These are phyloP conservation scores for Emydocephalus ijimae DNA, from an alignment of 2,113 vertebrate genomes.

Conservation along the genomic window DNA sequence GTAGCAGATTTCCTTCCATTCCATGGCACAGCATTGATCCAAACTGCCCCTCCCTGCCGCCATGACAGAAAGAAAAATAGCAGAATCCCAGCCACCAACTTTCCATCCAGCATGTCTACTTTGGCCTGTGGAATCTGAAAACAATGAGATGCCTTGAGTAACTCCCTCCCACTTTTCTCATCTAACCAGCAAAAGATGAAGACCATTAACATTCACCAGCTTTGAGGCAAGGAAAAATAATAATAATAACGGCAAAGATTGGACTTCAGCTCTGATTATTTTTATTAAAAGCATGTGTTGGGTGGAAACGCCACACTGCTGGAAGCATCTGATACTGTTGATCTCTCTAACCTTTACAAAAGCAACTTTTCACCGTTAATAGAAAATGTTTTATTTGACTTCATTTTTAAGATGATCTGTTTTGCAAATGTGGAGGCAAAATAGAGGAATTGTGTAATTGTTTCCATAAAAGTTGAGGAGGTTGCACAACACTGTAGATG, in stretches of 20 bases:
- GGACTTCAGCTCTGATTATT: conserved; percentile 55
- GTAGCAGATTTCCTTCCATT: neutral
- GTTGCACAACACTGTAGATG: conserved; percentile 58
- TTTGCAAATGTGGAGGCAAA: conserved; percentile 66
- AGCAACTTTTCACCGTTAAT: conserved; percentile 55
- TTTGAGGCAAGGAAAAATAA: conserved; percentile 60
- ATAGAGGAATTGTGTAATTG: conserved; percentile 66
- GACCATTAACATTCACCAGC: conserved; percentile 55
- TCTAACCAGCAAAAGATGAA: conserved; percentile 49
- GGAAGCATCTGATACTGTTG: conserved; percentile 59
- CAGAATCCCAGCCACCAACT: neutral
- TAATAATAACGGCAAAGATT: conserved; percentile 59
- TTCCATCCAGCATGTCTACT: conserved; percentile 16
- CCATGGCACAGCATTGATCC: neutral
- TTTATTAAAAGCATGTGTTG: conserved; percentile 67
- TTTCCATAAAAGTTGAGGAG: conserved; percentile 65
- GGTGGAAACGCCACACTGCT: conserved; percentile 56
- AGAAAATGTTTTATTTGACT: conserved; percentile 64
- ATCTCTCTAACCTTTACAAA: conserved; percentile 59
- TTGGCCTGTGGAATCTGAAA: conserved; percentile 39
- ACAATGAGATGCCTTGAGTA: conserved; percentile 30
- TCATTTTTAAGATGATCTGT: conserved; percentile 65
- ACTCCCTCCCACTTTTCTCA: conserved; percentile 32
- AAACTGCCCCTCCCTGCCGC: neutral
- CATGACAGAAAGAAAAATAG: neutral